Percentiles rank a stretch among this genome's conserved stretches.
Conservation (phyloP, 1,140 invertebrate genomes). For the Pogonomyrmex barbatus region DNA sequence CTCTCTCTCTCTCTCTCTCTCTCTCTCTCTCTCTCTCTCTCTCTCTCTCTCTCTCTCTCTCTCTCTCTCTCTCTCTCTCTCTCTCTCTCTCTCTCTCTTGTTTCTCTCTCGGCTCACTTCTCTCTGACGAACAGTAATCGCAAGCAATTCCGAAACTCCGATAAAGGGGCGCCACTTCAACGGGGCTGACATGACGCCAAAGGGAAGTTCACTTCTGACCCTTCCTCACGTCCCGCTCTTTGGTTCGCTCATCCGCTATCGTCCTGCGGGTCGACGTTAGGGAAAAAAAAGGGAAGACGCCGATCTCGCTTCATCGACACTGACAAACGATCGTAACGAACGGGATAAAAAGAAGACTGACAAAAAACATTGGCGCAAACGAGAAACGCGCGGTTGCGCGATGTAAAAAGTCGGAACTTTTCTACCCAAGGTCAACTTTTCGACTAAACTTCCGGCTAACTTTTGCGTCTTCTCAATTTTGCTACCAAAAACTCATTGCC, state of each 20-base stretch:
- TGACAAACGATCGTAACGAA: conserved; percentile 71
- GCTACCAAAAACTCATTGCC: conserved; percentile 11
- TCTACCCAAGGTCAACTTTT: conserved; percentile 24
- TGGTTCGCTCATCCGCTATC: not conserved
- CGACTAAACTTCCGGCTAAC: conserved; percentile 1
- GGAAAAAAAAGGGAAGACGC: conserved; percentile 46
- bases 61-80: too few relatives aligned
- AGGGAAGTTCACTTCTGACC: not conserved
- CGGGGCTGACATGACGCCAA: conserved; percentile 53
- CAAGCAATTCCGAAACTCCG: conserved; percentile 64
- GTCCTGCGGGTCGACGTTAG: conserved; percentile 26
- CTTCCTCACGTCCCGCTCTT: not conserved
- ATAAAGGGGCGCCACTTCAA: conserved; percentile 65
- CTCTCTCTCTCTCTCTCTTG: not conserved
- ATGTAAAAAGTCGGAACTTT: conserved; percentile 20
- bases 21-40: too few relatives aligned
- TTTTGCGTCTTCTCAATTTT: conserved; percentile 16
- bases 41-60: too few relatives aligned
- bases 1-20: too few relatives aligned
- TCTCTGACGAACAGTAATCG: conserved; percentile 46
- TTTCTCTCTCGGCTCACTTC: not conserved
- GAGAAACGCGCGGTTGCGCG: not conserved
- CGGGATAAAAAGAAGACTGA: conserved; percentile 23
- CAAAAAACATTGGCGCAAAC: conserved; percentile 42
- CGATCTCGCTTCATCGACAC: conserved; percentile 65